Conservation (phyloP, 2,797 vertebrate genomes). For the Amblyopsis hoosieri region DNA sequence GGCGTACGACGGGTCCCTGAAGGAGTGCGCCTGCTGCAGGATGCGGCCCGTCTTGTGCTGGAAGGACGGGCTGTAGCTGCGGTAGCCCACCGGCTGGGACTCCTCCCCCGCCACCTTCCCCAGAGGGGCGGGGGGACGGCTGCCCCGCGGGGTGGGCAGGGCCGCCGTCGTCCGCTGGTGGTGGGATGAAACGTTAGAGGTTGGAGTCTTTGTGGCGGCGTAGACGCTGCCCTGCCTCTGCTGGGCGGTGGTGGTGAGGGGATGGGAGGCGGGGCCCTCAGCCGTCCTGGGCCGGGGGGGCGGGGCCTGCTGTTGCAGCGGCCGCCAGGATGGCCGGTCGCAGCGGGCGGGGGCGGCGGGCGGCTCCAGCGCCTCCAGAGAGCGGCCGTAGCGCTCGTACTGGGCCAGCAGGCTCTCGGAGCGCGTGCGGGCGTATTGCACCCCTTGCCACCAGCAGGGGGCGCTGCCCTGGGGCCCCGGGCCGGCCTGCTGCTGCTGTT, state of each 20-base stretch:
- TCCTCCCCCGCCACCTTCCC: conserved; percentile 82
- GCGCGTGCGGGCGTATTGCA: conserved; percentile 77
- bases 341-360: conserved; percentile 75
- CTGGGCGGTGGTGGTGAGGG: conserved; percentile 24
- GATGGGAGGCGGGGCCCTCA: conserved; percentile 33
- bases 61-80: conserved; percentile 97
- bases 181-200: conserved; percentile 11
- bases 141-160: conserved; percentile 56
- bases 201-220: conserved; percentile 32
- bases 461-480: conserved; percentile 64
- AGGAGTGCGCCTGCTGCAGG: conserved; percentile 88
- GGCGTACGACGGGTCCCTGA: conserved; percentile 89
- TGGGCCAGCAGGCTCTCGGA: conserved; percentile 86
- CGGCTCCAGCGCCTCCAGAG: conserved; percentile 86
- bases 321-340: conserved; percentile 65
- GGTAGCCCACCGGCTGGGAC: conserved; percentile 87
- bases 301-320: conserved; percentile 66
- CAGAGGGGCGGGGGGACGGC: conserved; percentile 62
- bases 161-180: conserved; percentile 22
- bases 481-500: conserved; percentile 75
- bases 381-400: conserved; percentile 79
- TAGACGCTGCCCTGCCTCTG: conserved; percentile 59
- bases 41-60: conserved; percentile 92
- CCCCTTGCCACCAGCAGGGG: conserved; percentile 65
- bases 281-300: conserved; percentile 63